Base-by-base conservation (phyloP, 1,140 invertebrate species). In the Holcopasites calliopsidis region DNA sequence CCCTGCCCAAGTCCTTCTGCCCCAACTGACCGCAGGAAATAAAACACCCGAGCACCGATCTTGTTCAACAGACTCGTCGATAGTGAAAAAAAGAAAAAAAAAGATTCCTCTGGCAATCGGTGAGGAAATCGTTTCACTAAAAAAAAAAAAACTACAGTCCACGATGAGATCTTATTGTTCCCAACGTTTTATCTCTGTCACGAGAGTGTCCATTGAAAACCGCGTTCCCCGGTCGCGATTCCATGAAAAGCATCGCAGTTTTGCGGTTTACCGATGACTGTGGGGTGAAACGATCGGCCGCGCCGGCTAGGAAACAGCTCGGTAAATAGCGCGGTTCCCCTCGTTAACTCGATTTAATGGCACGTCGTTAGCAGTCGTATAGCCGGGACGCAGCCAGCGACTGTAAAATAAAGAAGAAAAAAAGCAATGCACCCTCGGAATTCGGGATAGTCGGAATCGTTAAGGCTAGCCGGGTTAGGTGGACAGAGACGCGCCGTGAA, bases 341-440 rank as follows among this genome's bases (percentile, higher is more conserved):
- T 86, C 85, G 84, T 86, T 86, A 86, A 86, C 85, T 86, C 80
- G 79, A 82, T 86, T 87, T 87, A 87, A 87, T 86, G 81, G 80
- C 80, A 68, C 80, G 75, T 87, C 86, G 85, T 87, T 87, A 87
- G 83, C 78, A 80, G 80, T 82, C 76, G 84, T 86, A 85, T 87
- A 82, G 73, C 75, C 78, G 62, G 40, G 50, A 71, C 55, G 64
- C 31, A 47, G 65, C 35, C 64, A 47, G 77, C 70, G 83, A 82
- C 75, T 76, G 76, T 81, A 86, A 86, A 83, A 76, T n/a, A n/a
- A n/a, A n/a, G 44, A 47, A n/a, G 4, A 47, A 47, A 47, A 47
- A 47, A 75, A 75, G 72, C 54, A 26, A 23, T 75, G 31, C 64
- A 44, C 76, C 75, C 80, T 72, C 65, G 80, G 80, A 85, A 82